Percentiles rank a stretch among this genome's conserved stretches.
These are phyloP conservation scores for Aphelenchoides besseyi DNA, from an alignment of 1,140 invertebrate species.

Conservation along the genomic window DNA sequence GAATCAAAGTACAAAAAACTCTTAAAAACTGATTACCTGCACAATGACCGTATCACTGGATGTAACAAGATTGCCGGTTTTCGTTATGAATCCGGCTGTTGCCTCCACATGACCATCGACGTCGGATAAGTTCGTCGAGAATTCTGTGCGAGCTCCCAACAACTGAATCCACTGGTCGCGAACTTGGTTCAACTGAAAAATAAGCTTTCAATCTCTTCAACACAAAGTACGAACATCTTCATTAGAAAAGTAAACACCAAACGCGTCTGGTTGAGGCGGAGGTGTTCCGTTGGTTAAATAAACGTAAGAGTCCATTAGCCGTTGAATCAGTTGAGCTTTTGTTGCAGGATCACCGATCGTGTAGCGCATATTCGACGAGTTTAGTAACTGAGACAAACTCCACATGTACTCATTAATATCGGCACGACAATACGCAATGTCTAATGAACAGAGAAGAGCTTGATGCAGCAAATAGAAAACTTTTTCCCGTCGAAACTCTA, in stretches of 20 bases:
- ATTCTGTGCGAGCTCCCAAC: neutral
- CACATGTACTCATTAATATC: constrained; percentile 19
- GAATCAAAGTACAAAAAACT: neutral
- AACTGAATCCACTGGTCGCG: neutral
- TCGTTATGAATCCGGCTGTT: neutral
- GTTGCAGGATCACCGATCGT: neutral
- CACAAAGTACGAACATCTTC: neutral
- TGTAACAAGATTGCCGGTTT: neutral
- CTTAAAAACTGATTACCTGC: constrained; percentile 3
- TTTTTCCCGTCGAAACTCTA: constrained; percentile 9
- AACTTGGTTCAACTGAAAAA: neutral
- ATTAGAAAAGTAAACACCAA: neutral
- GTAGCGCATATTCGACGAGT: neutral
- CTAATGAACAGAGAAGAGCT: neutral
- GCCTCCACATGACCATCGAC: constrained; percentile 11
- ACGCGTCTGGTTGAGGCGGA: neutral
- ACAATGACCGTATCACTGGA: constrained; percentile 3
- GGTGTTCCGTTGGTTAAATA: neutral
- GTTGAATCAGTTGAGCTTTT: neutral
- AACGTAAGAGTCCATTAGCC: neutral
- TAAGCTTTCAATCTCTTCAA: neutral
- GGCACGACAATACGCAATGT: constrained; percentile 15
- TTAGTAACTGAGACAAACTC: constrained; percentile 21
- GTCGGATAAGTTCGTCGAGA: constrained; percentile 8
- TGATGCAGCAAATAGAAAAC: neutral